Conservation (phyloP, 2,797 vertebrate genomes). For the Pteronotus mesoamericanus region DNA sequence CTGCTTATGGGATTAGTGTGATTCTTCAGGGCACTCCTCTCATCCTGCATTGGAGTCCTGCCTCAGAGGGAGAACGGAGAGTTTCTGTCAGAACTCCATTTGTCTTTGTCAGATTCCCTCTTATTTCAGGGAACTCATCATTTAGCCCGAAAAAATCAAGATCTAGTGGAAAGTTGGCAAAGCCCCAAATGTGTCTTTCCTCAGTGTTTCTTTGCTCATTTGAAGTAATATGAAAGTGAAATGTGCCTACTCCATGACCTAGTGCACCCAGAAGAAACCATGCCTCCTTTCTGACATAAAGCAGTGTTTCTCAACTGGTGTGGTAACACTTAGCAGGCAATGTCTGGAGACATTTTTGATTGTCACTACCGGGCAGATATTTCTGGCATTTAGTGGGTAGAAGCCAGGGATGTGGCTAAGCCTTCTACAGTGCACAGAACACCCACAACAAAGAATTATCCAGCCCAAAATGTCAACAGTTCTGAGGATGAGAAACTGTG, state of each 20-base stretch:
- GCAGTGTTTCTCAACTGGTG: too few species aligned
- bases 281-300: background rate
- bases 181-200: background rate
- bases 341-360: background rate
- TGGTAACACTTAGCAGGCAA: background rate
- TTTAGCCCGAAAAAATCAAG: conserved; percentile 2
- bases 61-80: background rate
- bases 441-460: background rate
- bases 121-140: background rate
- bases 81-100: background rate
- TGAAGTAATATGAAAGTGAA: conserved; percentile 17
- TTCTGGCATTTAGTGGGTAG: background rate
- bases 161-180: background rate
- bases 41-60: background rate
- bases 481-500: background rate
- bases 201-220: background rate
- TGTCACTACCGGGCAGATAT: background rate
- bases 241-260: background rate
- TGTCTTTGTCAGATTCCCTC: background rate
- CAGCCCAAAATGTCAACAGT: background rate
- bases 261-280: background rate
- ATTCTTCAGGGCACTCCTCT: background rate
- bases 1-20: background rate
- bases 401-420: background rate
- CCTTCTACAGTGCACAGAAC: background rate